Conservation (phyloP, 2,888 invertebrate species). For the Linnaemya vulpina region DNA sequence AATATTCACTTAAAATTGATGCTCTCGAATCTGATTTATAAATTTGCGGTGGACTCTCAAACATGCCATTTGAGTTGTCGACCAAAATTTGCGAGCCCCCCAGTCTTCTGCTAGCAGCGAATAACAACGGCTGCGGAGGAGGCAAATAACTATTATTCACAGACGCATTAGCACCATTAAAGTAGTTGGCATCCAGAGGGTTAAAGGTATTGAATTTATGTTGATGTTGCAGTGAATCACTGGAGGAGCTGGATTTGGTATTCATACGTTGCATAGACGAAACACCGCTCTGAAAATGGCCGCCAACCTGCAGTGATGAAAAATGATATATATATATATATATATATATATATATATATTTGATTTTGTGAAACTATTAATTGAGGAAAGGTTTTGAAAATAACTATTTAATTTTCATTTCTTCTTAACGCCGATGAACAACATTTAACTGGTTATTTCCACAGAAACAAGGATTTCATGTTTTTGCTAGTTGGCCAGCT, state of each 20-base stretch:
- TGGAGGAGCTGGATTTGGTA: slow-evolving; percentile 83
- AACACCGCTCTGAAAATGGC: slow-evolving; percentile 59
- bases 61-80: slow-evolving; percentile 74
- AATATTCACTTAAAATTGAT: slow-evolving; percentile 82
- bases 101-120: slow-evolving; percentile 79
- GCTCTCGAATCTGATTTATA: slow-evolving; percentile 83
- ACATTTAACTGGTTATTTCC: no score
- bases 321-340: no score
- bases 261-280: slow-evolving; percentile 76
- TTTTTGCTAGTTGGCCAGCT: no score
- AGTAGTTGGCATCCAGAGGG: slow-evolving; percentile 78
- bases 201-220: slow-evolving; percentile 81
- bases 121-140: slow-evolving; percentile 77
- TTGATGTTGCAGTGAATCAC: slow-evolving; percentile 81
- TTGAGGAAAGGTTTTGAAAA: no score
- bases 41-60: slow-evolving; percentile 79
- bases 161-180: slow-evolving; percentile 72
- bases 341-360: no score
- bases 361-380: no score
- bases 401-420: no score
- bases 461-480: no score
- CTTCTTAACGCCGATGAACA: no score
- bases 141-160: slow-evolving; percentile 73
- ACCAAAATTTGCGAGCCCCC: slow-evolving; percentile 81
- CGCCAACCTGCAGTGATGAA: slow-evolving; percentile 8